Base-by-base conservation (phyloP, 2,797 vertebrate species). In the Momotus momota region DNA sequence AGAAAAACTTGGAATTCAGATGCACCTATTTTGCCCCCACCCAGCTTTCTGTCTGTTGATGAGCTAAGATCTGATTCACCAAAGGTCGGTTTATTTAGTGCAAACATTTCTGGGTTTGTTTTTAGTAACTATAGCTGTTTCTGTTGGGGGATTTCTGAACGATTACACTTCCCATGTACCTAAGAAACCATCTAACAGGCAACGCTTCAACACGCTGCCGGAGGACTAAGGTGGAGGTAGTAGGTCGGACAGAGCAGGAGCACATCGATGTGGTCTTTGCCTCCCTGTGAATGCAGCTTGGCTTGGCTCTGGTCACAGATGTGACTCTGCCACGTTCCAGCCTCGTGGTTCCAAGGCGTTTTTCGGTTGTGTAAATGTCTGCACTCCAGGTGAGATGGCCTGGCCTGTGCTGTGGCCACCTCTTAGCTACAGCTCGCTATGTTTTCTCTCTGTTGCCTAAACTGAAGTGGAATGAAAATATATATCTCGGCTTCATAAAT, bases 101-200 rank as follows among this genome's bases (percentile, higher is more conserved):
- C 74, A 92, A 84, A 54, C 45, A 43, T 66, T 43, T 78, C 82
- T 83, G 87, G 35, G 27, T 88, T 93, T 83, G 82, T 40, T 90
- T 95, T 41, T 35, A 49, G 17, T 46, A 77, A 71, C 51, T 57
- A 11, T 22, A 80, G 54, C 43, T 73, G 80, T 51, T 93, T 79
- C 70, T 73, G 38, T 3, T 29, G n/a, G 49, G 49, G 46, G 38
- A 65, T 85, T 80, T 87, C 75, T 31, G 60, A 57, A 51, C 0
- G 0, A 46, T 62, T 41, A 46, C 0, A 0, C 46, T 77, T 54
- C 72, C 74, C 2, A 0, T 15, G 55, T 69, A 54, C 69, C 43
- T 16, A 10, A 33, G 41, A 69, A 83, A 9, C 3, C 19, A 11
- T 10, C 0, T 11, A 64, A n/a, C 15, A 61, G 52, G 43, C n/a